A percentile compares a stretch with the other conserved stretches of the same genome.
Conservation (phyloP, 2,113 vertebrate species). For the Corythornis madagascariensis region DNA sequence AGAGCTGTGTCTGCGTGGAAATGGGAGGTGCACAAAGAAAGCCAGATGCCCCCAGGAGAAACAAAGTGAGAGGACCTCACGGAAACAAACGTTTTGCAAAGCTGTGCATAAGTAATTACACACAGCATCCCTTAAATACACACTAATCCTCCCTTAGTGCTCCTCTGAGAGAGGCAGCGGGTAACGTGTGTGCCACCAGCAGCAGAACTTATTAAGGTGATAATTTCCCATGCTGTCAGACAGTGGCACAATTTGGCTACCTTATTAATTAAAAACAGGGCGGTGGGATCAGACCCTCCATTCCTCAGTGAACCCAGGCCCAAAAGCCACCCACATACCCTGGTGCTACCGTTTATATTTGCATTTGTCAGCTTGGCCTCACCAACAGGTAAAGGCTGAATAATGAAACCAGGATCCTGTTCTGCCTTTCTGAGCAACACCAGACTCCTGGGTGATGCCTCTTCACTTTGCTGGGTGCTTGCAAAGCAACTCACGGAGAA, state of each 20-base stretch:
- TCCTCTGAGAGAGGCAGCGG: not conserved
- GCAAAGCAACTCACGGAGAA: accelerated
- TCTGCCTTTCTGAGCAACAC: not conserved
- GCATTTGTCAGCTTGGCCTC: accelerated
- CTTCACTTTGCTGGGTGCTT: not conserved
- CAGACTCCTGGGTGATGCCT: not conserved
- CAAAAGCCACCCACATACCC: not conserved
- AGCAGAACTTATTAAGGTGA: not conserved
- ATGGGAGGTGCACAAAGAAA: not conserved
- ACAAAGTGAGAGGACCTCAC: not conserved
- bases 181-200: not conserved
- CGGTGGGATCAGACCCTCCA: not conserved
- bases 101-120: not conserved
- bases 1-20: accelerated
- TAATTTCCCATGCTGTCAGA: not conserved
- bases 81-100: not conserved
- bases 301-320: not conserved
- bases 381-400: not conserved
- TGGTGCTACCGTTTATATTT: not conserved
- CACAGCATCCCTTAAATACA: not conserved
- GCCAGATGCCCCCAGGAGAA: not conserved
- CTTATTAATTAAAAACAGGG: not conserved
- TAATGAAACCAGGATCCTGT: not conserved
- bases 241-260: not conserved
- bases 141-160: not conserved